Conservation (phyloP, 1,140 invertebrate genomes). For the Spodoptera frugiperda region DNA sequence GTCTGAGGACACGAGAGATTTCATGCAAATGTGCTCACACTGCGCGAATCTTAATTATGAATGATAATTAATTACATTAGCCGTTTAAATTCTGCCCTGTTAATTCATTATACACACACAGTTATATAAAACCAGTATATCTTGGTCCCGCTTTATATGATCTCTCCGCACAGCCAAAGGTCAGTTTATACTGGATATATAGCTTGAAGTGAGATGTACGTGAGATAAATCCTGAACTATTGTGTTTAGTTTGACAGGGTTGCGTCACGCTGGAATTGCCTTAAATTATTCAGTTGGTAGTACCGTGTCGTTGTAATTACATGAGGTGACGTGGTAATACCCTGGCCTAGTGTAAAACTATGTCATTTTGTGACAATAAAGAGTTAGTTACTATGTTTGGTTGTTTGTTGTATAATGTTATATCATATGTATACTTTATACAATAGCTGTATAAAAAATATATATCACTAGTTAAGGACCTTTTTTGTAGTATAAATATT, state of each 20-base stretch:
- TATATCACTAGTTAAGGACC: too few relatives aligned
- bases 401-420: too few relatives aligned
- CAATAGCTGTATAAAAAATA: too few relatives aligned
- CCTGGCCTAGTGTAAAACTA: too few relatives aligned
- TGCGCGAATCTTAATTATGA: conserved; percentile 47
- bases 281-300: conserved; percentile 32
- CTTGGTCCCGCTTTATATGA: too few relatives aligned
- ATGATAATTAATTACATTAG: conserved; percentile 48
- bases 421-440: too few relatives aligned
- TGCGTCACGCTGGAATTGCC: conserved; percentile 28
- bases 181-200: too few relatives aligned
- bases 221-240: conserved; percentile 42
- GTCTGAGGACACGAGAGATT: neutral
- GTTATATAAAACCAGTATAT: too few relatives aligned
- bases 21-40: conserved; percentile 47
- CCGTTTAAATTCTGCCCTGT: conserved; percentile 43
- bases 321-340: conserved; percentile 1
- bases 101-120: neutral
- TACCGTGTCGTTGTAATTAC: conserved; percentile 11
- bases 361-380: too few relatives aligned
- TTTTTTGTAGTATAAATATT: too few relatives aligned
- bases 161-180: too few relatives aligned
- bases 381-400: too few relatives aligned
- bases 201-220: neutral
- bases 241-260: conserved; percentile 27